Conservation (phyloP, 2,888 invertebrate genomes). For the Alsophila aescularia region DNA sequence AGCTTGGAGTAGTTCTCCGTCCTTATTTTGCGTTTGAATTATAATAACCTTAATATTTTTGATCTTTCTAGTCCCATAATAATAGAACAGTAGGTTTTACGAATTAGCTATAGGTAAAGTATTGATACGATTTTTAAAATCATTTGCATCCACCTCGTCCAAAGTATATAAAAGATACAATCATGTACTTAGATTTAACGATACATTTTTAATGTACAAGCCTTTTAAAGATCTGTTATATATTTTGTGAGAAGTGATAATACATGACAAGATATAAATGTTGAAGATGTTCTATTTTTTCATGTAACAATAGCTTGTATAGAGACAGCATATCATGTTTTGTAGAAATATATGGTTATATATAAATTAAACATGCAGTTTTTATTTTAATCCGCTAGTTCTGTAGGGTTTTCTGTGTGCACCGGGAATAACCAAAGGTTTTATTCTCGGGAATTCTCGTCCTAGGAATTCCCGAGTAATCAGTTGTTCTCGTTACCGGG, state of each 20-base stretch:
- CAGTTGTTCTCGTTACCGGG: too few relatives aligned
- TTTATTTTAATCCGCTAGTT: not conserved
- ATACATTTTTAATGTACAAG: slow-evolving; percentile 35
- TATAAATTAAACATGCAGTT: slow-evolving; percentile 43
- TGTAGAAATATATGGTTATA: slow-evolving; percentile 73
- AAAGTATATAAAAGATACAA: slow-evolving; percentile 14
- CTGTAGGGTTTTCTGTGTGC: too few relatives aligned
- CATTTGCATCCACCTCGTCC: slow-evolving; percentile 28
- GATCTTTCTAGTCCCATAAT: slow-evolving; percentile 73
- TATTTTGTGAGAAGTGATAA: slow-evolving; percentile 46
- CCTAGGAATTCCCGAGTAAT: too few relatives aligned
- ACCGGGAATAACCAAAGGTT: too few relatives aligned
- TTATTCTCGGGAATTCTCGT: too few relatives aligned
- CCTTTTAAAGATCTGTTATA: slow-evolving; percentile 67
- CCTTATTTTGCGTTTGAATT: slow-evolving; percentile 59
- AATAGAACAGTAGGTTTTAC: slow-evolving; percentile 47
- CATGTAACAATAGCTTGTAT: slow-evolving; percentile 54
- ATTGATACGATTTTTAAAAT: slow-evolving; percentile 23
- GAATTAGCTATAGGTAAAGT: slow-evolving; percentile 21
- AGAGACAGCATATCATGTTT: slow-evolving; percentile 78
- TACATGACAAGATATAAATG: slow-evolving; percentile 62
- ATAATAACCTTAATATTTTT: slow-evolving; percentile 47
- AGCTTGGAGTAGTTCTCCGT: slow-evolving; percentile 68
- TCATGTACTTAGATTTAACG: slow-evolving; percentile 25
- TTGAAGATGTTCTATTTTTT: slow-evolving; percentile 62